Percentiles rank a stretch among this genome's conserved stretches.
phyloP scores from a whole-genome alignment of 2,888 invertebrate genomes.

The Miltochrista miniata region DNA sequence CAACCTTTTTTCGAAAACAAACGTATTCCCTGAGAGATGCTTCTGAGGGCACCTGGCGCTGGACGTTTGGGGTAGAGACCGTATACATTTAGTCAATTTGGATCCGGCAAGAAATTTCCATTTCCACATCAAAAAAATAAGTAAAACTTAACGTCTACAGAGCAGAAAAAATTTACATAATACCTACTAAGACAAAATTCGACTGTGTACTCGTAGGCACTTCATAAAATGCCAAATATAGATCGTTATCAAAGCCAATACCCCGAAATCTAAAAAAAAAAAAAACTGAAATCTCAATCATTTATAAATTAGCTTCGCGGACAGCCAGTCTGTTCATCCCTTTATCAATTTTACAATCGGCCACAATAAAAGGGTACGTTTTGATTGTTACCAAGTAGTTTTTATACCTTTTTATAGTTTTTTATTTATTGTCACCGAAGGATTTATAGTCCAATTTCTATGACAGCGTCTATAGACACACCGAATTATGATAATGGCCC shows the following conservation, averaged over 20 bases:
- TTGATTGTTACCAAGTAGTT: conserved; percentile 61
- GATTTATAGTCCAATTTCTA: conserved; percentile 63
- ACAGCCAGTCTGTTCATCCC: conserved; percentile 77
- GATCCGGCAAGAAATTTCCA: no score
- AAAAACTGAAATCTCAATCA: conserved; percentile 74
- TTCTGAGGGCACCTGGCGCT: no score
- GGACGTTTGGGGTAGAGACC: no score
- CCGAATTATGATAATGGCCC: conserved; percentile 55
- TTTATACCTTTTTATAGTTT: conserved; percentile 54
- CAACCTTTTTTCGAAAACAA: no score
- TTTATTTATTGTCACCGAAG: conserved; percentile 62
- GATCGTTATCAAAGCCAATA: conserved; percentile 31
- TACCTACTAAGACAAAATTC: no score
- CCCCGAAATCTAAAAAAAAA: conserved; percentile 57
- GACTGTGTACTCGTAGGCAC: neutral
- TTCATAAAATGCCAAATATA: conserved; percentile 11
- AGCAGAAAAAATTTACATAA: no score
- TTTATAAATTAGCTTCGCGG: conserved; percentile 82
- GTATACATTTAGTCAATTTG: no score
- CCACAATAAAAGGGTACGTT: conserved; percentile 78
- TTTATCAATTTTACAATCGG: conserved; percentile 78
- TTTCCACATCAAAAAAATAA: no score
- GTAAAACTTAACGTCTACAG: no score
- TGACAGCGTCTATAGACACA: conserved; percentile 49
- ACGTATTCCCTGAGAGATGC: no score